A percentile compares a stretch with the other conserved stretches of the same genome.
Evolutionary conservation across 2,113 vertebrate species (phyloP).

Genomic region (Brachyhypopomus occidentalis): DNA sequence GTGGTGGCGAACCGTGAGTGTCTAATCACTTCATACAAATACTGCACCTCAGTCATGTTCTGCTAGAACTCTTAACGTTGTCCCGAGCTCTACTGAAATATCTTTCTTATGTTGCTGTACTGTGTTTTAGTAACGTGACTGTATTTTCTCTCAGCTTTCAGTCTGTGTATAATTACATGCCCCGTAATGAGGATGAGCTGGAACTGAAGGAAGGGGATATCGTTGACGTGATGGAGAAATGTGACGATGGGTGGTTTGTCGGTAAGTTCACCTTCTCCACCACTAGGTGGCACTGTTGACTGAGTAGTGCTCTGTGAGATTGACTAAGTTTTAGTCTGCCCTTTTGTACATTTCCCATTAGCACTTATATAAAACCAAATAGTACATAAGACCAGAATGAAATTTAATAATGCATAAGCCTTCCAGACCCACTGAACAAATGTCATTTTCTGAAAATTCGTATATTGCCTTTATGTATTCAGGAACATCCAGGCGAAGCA

Average conservation of each 20-base stretch:
- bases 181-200: constrained; percentile 88
- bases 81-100: too few species aligned
- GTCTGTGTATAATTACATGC: constrained; percentile 88
- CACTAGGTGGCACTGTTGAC: constrained; percentile 45
- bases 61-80: not conserved
- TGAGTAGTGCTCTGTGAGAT: not conserved
- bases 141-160: constrained; percentile 79
- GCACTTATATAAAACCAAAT: not conserved
- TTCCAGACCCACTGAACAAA: too few species aligned
- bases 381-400: not conserved
- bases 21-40: not conserved
- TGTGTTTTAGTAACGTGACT: too few species aligned
- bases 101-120: too few species aligned
- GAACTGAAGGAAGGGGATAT: constrained; percentile 87
- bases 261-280: constrained; percentile 69
- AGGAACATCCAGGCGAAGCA: constrained; percentile 90
- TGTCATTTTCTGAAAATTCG: not conserved
- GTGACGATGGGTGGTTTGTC: constrained; percentile 93
- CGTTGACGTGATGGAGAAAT: constrained; percentile 91
- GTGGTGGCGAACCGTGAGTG: constrained; percentile 61
- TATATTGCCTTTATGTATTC: constrained; percentile 48
- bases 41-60: not conserved
- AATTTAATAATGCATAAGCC: not conserved
- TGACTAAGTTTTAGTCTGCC: too few species aligned
- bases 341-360: not conserved